Evolutionary conservation across 2,888 invertebrate genomes (phyloP), one percentile per base, ranked within the genome.

Genomic region (Plusia festucae): DNA sequence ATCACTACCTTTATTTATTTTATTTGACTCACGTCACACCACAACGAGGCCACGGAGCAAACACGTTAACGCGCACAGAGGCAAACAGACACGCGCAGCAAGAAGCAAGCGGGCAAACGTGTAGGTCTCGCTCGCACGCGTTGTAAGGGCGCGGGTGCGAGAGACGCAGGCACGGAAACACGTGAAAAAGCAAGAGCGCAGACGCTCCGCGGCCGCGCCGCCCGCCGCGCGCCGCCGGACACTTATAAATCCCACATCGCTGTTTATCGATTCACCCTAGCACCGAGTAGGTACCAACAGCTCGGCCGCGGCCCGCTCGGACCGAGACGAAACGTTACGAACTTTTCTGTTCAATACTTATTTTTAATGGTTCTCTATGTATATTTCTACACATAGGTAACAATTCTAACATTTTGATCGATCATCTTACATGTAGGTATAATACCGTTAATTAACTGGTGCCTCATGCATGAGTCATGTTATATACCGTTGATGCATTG

Each of bases 31-130:
- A 86, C 89, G 89, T 88, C 88, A 82, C 84, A 66, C 79, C 85
- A 78, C 81, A 73, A 59, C 89, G 87, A 81, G 83, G 70, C 83
- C 90, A 84, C 84, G 83, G 73, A 64, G 75, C 90, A 81, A 78
- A 90, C 93, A 89, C 86, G 89, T 54, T 82, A 84, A 69, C 91
- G 92, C 92, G 91, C 94, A 93, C 77, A 74, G 70, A 87, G 87
- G 86, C 94, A 93, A 82, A 91, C 94, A 93, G 82, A 89, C 93
- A 88, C 91, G 93, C 93, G 92, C 92, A 91, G 85, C 81, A 85
- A 70, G 87, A 89, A 88, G 88, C 92, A 86, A 87, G 88, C 90
- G 81, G 76, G 85, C 90, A 84, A 78, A 82, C 81, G 52, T 70
- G 66, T 65, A 78, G 75, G 81, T 89, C 91, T 74, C 90, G 77